phyloP scores from a whole-genome alignment of 2,797 vertebrate species.

The Lagocephalus sceleratus region DNA sequence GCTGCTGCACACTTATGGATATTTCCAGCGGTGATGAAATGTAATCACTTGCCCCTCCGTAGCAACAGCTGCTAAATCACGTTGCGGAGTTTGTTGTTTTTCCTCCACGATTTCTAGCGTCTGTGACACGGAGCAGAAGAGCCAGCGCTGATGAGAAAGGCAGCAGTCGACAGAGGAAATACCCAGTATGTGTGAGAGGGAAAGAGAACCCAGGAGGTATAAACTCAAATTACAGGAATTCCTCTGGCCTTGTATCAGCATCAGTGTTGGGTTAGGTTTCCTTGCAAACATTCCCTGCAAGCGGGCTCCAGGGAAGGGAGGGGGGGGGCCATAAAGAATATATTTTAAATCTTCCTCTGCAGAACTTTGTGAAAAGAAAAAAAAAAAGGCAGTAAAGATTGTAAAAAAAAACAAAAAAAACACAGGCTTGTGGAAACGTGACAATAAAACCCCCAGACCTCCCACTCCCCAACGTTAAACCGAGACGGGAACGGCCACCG shows the following conservation, averaged over 20 bases:
- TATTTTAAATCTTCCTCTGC: slow-evolving; percentile 16
- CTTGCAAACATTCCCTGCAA: slow-evolving; percentile 60
- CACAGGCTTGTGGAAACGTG: slow-evolving; percentile 6
- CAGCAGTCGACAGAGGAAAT: slow-evolving; percentile 64
- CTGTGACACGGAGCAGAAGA: slow-evolving; percentile 43
- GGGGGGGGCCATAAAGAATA: slow-evolving; percentile 31
- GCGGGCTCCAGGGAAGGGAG: slow-evolving; percentile 30
- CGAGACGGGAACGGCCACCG: slow-evolving; percentile 8
- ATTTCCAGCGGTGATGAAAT: slow-evolving; percentile 58
- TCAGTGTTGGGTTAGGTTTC: slow-evolving; percentile 70
- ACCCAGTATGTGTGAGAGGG: slow-evolving; percentile 39
- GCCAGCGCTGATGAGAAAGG: slow-evolving; percentile 61
- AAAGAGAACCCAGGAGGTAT: slow-evolving; percentile 67
- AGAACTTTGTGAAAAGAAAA: slow-evolving; percentile 9
- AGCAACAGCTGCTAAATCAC: slow-evolving; percentile 66
- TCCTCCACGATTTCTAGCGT: slow-evolving; percentile 41
- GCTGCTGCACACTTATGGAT: slow-evolving; percentile 36
- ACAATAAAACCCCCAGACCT: not conserved
- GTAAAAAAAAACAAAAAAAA: slow-evolving; percentile 7
- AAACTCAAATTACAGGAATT: slow-evolving; percentile 76
- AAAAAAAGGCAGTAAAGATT: slow-evolving; percentile 1
- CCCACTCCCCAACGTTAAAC: not conserved
- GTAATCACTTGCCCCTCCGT: slow-evolving; percentile 47
- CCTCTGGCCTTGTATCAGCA: slow-evolving; percentile 70
- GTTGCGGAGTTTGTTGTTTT: slow-evolving; percentile 31